Conservation (phyloP, 2,113 vertebrate genomes). For the Ceuthmochares aereus region DNA sequence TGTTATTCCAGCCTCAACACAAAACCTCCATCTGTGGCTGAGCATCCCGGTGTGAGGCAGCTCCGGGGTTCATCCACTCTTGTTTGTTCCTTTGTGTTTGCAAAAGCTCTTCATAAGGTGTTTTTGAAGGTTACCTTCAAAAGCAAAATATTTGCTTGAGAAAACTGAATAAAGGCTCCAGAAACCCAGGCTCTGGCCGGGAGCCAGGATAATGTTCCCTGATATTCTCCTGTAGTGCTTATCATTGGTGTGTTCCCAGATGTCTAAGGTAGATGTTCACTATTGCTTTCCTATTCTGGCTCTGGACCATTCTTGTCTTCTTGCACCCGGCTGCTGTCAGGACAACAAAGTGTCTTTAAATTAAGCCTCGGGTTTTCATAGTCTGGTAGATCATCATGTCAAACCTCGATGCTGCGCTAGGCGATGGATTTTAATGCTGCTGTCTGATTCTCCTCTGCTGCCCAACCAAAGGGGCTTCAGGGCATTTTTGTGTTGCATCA, state of each 20-base stretch:
- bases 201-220: background rate
- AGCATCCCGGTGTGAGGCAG: background rate
- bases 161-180: background rate
- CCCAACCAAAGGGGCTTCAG: background rate
- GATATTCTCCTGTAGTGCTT: background rate
- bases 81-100: background rate
- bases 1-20: background rate
- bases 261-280: background rate
- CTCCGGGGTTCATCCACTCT: no score
- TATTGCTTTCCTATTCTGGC: background rate
- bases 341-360: background rate
- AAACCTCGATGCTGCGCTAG: background rate
- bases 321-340: background rate
- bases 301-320: rapidly evolving
- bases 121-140: slow-evolving; percentile 39
- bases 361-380: background rate
- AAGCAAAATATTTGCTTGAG: background rate
- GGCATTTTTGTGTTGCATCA: background rate
- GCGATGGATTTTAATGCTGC: background rate
- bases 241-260: background rate
- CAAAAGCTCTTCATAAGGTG: background rate
- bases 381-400: background rate
- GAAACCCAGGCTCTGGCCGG: background rate
- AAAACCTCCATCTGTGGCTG: rapidly evolving
- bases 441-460: background rate